These are phyloP conservation scores for Helogale parvula DNA, from an alignment of 2,113 vertebrate genomes.

Conservation along the genomic window DNA sequence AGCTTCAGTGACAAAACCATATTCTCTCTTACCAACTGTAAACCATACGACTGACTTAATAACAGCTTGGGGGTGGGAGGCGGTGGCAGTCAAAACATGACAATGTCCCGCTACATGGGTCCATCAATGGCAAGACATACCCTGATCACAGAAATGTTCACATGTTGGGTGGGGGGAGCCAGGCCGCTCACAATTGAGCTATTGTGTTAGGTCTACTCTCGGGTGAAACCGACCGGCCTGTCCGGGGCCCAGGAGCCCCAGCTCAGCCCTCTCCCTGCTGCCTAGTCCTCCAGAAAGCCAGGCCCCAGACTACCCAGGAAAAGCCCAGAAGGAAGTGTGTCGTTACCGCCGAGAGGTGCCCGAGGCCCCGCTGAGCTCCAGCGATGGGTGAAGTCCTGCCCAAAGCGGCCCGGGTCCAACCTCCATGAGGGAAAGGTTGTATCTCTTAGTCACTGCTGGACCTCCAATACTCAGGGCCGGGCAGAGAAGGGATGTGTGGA, in stretches of 20 bases:
- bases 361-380: not conserved
- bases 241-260: slow-evolving; percentile 4
- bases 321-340: not conserved
- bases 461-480: not conserved
- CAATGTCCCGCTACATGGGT: not conserved
- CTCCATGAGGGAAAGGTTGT: not conserved
- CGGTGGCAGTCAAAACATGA: not conserved
- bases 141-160: slow-evolving; percentile 47
- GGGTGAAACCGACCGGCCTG: not conserved
- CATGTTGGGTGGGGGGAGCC: not conserved
- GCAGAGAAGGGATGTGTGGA: not conserved
- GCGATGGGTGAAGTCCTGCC: not conserved
- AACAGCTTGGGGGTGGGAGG: not conserved
- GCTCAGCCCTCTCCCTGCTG: not conserved
- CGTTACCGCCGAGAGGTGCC: slow-evolving; percentile 21
- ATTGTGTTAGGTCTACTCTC: slow-evolving; percentile 34
- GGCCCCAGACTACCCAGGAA: not conserved
- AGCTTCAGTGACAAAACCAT: slow-evolving; percentile 36
- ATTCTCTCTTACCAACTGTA: not conserved
- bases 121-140: not conserved
- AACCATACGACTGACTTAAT: slow-evolving; percentile 1
- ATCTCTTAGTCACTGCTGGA: not conserved
- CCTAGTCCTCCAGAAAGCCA: not conserved
- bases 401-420: not conserved
- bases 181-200: slow-evolving; percentile 56